A percentile compares a stretch with the other conserved stretches of the same genome.
Conservation (phyloP, 2,797 vertebrate species). For the Schizopygopsis malacanthus region DNA sequence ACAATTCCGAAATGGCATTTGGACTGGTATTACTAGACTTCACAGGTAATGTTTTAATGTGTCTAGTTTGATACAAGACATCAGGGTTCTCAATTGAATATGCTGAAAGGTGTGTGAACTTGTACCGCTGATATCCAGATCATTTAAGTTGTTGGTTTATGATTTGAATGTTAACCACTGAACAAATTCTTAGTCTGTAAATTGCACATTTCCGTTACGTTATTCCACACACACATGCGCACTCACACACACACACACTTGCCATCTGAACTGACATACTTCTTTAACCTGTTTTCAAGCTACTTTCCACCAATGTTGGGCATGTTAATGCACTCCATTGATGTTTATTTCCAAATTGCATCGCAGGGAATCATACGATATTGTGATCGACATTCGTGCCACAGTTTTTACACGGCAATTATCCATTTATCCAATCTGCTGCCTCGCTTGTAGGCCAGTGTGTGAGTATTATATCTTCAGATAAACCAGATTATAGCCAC, state of each 20-base stretch:
- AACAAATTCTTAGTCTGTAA: conserved; percentile 12
- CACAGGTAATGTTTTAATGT: not conserved
- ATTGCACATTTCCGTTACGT: not conserved
- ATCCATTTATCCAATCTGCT: not conserved
- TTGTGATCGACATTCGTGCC: conserved; percentile 16
- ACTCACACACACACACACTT: not conserved
- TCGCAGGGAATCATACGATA: not conserved
- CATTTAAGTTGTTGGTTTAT: not conserved
- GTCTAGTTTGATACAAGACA: not conserved
- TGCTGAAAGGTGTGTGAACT: not conserved
- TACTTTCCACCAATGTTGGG: not conserved
- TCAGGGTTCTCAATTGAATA: conserved; percentile 6
- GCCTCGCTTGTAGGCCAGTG: conserved; percentile 2
- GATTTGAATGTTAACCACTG: conserved; percentile 11
- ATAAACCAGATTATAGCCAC: conserved; percentile 39
- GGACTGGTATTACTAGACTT: not conserved
- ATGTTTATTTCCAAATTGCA: not conserved
- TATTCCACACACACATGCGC: not conserved
- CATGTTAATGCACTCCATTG: not conserved
- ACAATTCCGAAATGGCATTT: not conserved
- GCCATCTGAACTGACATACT: not conserved
- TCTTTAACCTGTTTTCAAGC: conserved; percentile 6
- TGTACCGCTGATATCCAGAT: not conserved
- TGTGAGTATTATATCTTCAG: conserved; percentile 38
- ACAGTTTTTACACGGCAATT: conserved; percentile 19